Percentiles rank a stretch among this genome's conserved stretches.
phyloP scores from a whole-genome alignment of 1,140 invertebrate genomes.

The Drosophila ficusphila region DNA sequence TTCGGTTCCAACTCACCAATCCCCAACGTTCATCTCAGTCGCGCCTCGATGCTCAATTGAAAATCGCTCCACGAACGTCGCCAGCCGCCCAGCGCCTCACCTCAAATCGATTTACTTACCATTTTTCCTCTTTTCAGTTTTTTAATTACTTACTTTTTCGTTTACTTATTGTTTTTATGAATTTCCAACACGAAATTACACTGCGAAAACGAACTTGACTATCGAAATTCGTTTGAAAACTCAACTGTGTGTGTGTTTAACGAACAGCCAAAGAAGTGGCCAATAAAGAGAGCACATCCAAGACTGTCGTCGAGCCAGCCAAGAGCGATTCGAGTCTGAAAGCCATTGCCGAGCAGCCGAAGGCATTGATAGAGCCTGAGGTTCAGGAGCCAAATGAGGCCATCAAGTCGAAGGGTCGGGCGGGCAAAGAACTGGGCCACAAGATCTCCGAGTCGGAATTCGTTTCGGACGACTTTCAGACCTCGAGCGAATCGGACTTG shows the following conservation, averaged over 20 bases:
- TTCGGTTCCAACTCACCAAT: conserved; percentile 10
- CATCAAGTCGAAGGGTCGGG: conserved; percentile 6
- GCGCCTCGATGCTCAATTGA: conserved; percentile 34
- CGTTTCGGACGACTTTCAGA: conserved; percentile 88
- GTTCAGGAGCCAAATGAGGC: not conserved
- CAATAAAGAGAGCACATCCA: conserved; percentile 24
- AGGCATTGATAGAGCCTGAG: conserved; percentile 41
- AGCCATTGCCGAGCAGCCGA: conserved; percentile 49
- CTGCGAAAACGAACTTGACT: conserved; percentile 12
- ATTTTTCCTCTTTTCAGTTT: conserved; percentile 12
- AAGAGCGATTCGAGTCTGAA: conserved; percentile 12
- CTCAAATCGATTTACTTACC: conserved; percentile 9
- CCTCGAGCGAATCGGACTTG: conserved; percentile 85
- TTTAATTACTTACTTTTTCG: not conserved
- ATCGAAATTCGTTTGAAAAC: conserved; percentile 34
- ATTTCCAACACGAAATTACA: conserved; percentile 47
- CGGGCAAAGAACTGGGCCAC: conserved; percentile 25
- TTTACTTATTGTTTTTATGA: conserved; percentile 26
- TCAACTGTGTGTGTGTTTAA: conserved; percentile 41
- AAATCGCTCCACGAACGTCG: conserved; percentile 31
- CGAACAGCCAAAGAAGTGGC: conserved; percentile 27
- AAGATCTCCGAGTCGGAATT: conserved; percentile 86
- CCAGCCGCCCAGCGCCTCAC: conserved; percentile 43
- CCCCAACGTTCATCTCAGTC: conserved; percentile 33
- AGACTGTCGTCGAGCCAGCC: conserved; percentile 32